Conservation (phyloP, 92 coral and sea anemone genomes). For the Anthopleura xanthogrammica region DNA sequence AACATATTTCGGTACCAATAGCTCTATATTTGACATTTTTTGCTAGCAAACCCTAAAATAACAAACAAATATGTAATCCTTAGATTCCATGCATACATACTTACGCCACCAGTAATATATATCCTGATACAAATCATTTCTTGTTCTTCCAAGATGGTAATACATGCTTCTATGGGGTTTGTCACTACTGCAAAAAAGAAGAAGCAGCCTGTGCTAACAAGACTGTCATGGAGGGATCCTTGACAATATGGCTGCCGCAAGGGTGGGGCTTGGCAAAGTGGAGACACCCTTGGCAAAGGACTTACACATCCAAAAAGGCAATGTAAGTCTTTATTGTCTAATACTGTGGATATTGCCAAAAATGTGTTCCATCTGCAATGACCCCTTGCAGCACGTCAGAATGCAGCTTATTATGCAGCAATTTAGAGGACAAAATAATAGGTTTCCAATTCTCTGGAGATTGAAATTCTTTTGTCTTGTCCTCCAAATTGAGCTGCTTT, state of each 20-base stretch:
- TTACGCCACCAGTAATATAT: not conserved
- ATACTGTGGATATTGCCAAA: not conserved
- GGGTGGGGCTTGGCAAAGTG: conserved; percentile 78
- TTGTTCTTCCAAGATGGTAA: conserved; percentile 54
- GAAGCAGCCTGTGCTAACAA: conserved; percentile 95
- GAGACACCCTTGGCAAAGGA: conserved; percentile 93
- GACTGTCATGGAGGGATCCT: conserved; percentile 86
- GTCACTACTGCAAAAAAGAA: conserved; percentile 80
- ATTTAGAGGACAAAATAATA: no score
- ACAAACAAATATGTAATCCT: no score
- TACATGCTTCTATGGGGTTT: conserved; percentile 93
- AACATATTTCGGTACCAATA: no score
- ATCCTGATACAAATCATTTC: not conserved
- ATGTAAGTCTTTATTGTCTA: conserved; percentile 51
- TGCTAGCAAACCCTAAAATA: no score
- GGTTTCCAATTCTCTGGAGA: no score
- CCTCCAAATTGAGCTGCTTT: no score
- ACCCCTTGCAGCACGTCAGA: no score
- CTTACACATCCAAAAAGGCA: conserved; percentile 80
- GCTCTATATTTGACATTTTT: no score
- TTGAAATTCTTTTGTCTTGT: no score
- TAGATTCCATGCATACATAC: no score
- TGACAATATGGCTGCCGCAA: conserved; percentile 91
- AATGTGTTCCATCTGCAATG: not conserved
- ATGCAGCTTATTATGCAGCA: no score